Evolutionary conservation across 2,888 invertebrate species (phyloP).

Genomic region (Torymus tubicola): DNA sequence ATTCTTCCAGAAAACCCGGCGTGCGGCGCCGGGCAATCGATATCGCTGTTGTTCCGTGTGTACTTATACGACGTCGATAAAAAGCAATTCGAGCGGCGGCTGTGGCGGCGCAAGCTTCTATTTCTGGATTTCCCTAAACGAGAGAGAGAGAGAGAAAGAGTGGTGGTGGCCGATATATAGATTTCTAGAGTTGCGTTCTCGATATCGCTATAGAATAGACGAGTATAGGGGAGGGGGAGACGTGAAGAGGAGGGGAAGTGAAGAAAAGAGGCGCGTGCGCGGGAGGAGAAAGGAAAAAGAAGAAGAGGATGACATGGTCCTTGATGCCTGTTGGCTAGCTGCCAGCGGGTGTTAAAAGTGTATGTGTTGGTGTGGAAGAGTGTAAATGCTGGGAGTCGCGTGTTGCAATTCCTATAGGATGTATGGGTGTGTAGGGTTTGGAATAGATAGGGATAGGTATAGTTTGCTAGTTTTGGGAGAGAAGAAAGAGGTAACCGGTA

Average conservation of each 20-base stretch:
- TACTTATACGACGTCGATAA: constrained; percentile 49
- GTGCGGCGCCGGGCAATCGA: constrained; percentile 38
- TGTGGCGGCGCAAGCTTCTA: constrained; percentile 24
- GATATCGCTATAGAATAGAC: constrained; percentile 57
- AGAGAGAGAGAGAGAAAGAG: constrained; percentile 9
- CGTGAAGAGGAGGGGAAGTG: no score
- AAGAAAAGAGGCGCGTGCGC: no score
- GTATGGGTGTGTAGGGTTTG: no score
- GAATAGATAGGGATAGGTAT: no score
- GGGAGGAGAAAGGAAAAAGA: not conserved
- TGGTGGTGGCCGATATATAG: constrained; percentile 11
- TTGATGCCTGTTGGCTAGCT: constrained; percentile 42
- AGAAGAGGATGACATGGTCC: constrained; percentile 24
- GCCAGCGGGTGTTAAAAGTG: constrained; percentile 27
- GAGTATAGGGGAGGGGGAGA: no score
- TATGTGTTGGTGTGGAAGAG: not conserved
- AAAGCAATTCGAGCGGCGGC: constrained; percentile 46
- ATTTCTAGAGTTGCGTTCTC: constrained; percentile 54
- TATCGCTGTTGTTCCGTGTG: constrained; percentile 41
- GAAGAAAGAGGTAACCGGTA: no score
- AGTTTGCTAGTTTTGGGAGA: no score
- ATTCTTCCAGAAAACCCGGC: constrained; percentile 1
- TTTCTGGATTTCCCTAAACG: constrained; percentile 52
- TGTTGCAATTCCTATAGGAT: no score
- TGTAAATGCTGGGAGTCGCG: no score